Base-by-base conservation (phyloP, 1,140 invertebrate species). In the Planococcus citri region DNA sequence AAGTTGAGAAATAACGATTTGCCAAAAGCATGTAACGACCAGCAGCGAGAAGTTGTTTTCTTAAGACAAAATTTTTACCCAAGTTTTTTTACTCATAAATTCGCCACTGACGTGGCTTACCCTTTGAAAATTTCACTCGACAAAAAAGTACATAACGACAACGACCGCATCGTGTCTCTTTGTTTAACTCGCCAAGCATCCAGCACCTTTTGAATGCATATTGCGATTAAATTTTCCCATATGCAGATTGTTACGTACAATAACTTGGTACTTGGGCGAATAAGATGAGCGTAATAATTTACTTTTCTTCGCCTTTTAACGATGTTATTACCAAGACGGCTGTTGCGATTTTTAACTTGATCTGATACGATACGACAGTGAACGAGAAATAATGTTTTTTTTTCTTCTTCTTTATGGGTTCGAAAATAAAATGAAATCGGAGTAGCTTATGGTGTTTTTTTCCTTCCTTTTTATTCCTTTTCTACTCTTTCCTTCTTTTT, bases 401-500 rank as follows among this genome's bases (percentile, higher is more conserved):
- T 33, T 12, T 33, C 29, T 33, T 33, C n/a, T n/a, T n/a, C n/a
- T n/a, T 51, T 51, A 51, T 20, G 41, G 41, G 17, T 51, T 51
- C 41, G 41, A 51, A 51, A 51, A 51, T 51, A 51, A 51, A 51
- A 51, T 20, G 41, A 51, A 51, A 51, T 51, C 41, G 41, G 41
- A 51, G 41, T 51, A 51, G 41, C 41, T 51, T 51, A 51, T 20
- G 41, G n/a, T 51, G 41, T 20, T 20, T 51, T 51, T 51, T 51
- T 51, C 41, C 41, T n/a, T 9, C n/a, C n/a, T n/a, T 51, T 51
- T 17, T 17, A 3, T 17, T 4, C 41, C 6, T 33, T 33, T 33
- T 12, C 29, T 33, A 3, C 29, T 33, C 12, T 33, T 33, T 33
- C 3, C 29, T 6, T 12, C 4, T 33, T n/a, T n/a, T n/a, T n/a